phyloP scores from a whole-genome alignment of 2,888 invertebrate genomes.

The Chalcis sispes region DNA sequence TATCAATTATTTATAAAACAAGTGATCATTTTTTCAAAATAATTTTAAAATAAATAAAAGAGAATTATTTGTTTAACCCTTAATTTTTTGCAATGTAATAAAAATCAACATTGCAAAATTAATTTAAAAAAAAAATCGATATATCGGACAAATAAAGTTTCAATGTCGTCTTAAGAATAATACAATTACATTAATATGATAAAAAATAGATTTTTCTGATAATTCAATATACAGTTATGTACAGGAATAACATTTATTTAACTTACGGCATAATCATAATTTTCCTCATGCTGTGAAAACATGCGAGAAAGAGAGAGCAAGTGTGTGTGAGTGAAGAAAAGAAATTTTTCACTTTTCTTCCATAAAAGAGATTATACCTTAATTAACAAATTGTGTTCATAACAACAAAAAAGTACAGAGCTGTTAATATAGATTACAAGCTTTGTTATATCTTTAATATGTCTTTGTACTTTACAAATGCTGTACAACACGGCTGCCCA shows the following conservation, averaged over 20 bases:
- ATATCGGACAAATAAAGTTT: not conserved
- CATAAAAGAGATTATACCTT: conserved; percentile 35
- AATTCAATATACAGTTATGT: not conserved
- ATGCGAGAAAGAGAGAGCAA: conserved; percentile 45
- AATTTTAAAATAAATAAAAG: not conserved
- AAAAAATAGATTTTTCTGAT: conserved; percentile 8
- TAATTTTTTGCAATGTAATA: not conserved
- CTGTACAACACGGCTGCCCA: conserved; percentile 26
- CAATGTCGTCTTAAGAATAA: not conserved
- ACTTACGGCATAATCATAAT: conserved; percentile 33
- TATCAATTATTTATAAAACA: not conserved
- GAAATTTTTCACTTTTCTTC: conserved; percentile 47
- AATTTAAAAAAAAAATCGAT: not conserved
- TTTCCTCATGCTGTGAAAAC: conserved; percentile 53
- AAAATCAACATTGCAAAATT: not conserved
- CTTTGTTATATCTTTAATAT: conserved; percentile 23
- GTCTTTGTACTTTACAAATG: conserved; percentile 33
- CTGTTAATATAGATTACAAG: conserved; percentile 7
- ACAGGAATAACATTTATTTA: conserved; percentile 26
- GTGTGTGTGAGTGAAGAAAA: conserved; percentile 48
- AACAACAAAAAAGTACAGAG: conserved; percentile 29
- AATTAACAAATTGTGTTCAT: conserved; percentile 52
- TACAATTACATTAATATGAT: conserved; percentile 2
- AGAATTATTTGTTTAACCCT: not conserved
- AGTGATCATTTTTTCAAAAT: not conserved